phyloP scores from a whole-genome alignment of 2,888 invertebrate genomes.

The Marronus borbonicus region DNA sequence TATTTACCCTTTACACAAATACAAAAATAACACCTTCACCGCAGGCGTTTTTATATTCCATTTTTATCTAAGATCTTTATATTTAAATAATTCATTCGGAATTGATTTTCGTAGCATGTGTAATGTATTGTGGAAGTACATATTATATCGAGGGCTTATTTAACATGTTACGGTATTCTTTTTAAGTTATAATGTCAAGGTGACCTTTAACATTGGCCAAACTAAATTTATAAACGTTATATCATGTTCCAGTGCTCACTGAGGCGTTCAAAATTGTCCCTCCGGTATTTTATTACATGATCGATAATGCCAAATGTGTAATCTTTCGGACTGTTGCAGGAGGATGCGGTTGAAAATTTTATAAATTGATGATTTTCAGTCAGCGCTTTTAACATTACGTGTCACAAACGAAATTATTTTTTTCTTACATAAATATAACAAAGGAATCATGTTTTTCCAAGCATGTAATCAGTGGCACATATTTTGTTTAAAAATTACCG shows the following conservation, averaged over 20 bases:
- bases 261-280: constrained; percentile 8
- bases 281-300: neutral
- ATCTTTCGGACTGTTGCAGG: too few species aligned
- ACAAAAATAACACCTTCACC: too few species aligned
- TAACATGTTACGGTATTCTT: too few species aligned
- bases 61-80: neutral
- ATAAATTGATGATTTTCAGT: too few species aligned
- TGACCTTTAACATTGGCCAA: constrained; percentile 25
- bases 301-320: constrained; percentile 1
- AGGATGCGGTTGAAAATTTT: too few species aligned
- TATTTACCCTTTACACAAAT: neutral
- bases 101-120: neutral
- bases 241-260: neutral
- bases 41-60: neutral
- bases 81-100: neutral
- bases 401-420: too few species aligned
- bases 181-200: constrained; percentile 11
- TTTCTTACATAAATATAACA: too few species aligned
- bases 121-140: neutral
- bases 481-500: neutral
- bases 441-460: too few species aligned
- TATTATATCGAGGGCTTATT: neutral
- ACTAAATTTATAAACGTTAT: constrained; percentile 18
- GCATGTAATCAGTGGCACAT: too few species aligned
- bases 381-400: too few species aligned